Evolutionary conservation across 2,797 vertebrate species (phyloP), one percentile per base, ranked within the genome.

Genomic region (Gouania willdenowi): DNA sequence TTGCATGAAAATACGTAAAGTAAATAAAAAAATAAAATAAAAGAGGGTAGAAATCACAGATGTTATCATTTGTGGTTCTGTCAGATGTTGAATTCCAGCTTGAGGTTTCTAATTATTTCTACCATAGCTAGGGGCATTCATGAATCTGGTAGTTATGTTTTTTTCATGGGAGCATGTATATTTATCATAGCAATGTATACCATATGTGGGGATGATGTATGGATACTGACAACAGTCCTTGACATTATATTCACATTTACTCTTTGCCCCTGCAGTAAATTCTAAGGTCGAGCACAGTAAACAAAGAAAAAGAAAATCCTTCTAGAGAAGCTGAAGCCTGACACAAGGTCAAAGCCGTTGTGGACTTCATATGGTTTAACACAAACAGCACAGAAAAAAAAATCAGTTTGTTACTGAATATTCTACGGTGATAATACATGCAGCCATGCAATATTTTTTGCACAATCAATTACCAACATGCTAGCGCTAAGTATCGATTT

Each of bases 191-290:
- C 52, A 54, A 57, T 67, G 53, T 75, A 54, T 60, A 70, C 57
- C 77, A 74, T 74, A 75, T 77, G 66, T 63, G 50, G 58, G 33
- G 43, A 67, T 81, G 79, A 83, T 84, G 49, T 61, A 82, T 84
- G 63, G 66, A 66, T 60, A 47, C 69, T 81, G 71, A 78, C 83
- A 83, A 77, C 71, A 80, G 71, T 71, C 74, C 77, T 68, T 76
- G 79, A 80, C 73, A 77, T 83, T 73, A 80, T 75, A 66, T 71
- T 72, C 72, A 77, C 75, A 79, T 80, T 81, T 84, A 79, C 72
- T 71, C 72, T 67, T 59, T 61, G 56, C 8, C 55, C 71, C 61
- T 28, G 58, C 50, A 49, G 68, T 77, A 83, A 77, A 83, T 78
- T 68, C 53, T 74, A 15, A 13, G 38, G 37, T 40, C 66, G 40